Evolutionary conservation across 1,140 invertebrate species (phyloP), one percentile per base, ranked within the genome.

Genomic region (Zelostemma sp.): DNA sequence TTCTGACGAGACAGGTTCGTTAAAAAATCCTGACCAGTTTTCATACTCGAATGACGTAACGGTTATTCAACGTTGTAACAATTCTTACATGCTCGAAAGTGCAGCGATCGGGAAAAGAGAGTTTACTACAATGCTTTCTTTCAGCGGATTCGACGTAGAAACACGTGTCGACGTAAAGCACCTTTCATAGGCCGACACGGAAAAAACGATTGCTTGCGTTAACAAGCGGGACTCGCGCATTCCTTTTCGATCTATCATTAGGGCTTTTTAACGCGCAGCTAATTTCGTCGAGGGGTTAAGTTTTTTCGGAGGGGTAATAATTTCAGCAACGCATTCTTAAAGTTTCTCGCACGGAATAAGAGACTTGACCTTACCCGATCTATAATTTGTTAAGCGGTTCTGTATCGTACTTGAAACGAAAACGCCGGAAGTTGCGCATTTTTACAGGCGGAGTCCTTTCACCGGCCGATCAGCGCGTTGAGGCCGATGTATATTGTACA

Each of bases 11-110:
- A 74, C 72, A 51, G 66, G 69, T 74, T 74, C 64, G 57, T 74
- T 74, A 71, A 69, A 74, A 74, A 74, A 67, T 72, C 43, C 40
- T 17, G 57, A 79, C 72, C 64, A 76, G 77, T 76, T 76, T 73
- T 68, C 45, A 64, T 53, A 57, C 66, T 48, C 49, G 61, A 58
- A 80, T 80, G 78, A 78, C 71, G 76, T 78, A 78, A 78, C 62
- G 55, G 51, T 75, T 79, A 76, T 75, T 76, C 55, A 72, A 73
- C 70, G 53, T 58, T 69, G 67, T 72, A 72, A 77, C 77, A 72
- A 77, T 78, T 75, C 75, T 80, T 77, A 78, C 73, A 74, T 75
- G 57, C 43, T 77, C 64, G 69, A 73, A 76, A 78, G 73, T 75
- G 55, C 61, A 62, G 47, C 43, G 61, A 73, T 64, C 63, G 64